Conservation (phyloP, 2,797 vertebrate species). For the Galaxias olidus region DNA sequence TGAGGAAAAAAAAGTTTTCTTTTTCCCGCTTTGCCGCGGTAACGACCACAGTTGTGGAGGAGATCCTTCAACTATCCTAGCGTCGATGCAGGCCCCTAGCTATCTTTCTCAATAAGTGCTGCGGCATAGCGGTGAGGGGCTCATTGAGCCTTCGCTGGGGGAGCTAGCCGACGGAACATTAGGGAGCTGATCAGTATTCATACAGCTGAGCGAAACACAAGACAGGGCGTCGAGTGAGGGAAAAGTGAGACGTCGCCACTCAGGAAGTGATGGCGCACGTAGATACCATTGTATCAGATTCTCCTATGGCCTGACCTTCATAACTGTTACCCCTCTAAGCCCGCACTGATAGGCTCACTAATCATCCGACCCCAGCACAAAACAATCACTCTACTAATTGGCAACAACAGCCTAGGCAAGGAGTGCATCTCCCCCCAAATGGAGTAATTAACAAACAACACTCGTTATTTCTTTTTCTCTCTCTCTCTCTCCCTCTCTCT, state of each 20-base stretch:
- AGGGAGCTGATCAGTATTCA: slow-evolving; percentile 8
- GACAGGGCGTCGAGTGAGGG: slow-evolving; percentile 1
- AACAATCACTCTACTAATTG: slow-evolving; percentile 36
- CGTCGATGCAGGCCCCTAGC: background rate
- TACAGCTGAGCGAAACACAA: background rate
- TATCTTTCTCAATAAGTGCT: background rate
- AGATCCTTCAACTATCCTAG: too few species aligned
- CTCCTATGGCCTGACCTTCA: slow-evolving; percentile 17
- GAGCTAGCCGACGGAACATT: background rate
- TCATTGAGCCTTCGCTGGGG: background rate
- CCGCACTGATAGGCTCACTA: slow-evolving; percentile 6
- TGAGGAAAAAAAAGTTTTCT: too few species aligned
- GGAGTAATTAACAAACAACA: slow-evolving; percentile 29
- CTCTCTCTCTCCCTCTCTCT: background rate
- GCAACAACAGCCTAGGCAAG: slow-evolving; percentile 16
- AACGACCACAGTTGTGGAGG: too few species aligned
- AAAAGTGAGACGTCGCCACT: slow-evolving; percentile 1
- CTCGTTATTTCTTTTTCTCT: background rate
- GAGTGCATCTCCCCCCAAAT: slow-evolving; percentile 12
- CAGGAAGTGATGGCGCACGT: slow-evolving; percentile 3
- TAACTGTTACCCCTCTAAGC: background rate
- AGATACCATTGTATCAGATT: slow-evolving; percentile 9
- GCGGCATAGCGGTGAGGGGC: background rate
- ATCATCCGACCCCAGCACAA: slow-evolving; percentile 21
- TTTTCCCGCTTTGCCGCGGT: too few species aligned